A percentile compares a stretch with the other conserved stretches of the same genome.
Evolutionary conservation across 2,888 invertebrate genomes (phyloP).

Genomic region (Drosophila fulvimacula): DNA sequence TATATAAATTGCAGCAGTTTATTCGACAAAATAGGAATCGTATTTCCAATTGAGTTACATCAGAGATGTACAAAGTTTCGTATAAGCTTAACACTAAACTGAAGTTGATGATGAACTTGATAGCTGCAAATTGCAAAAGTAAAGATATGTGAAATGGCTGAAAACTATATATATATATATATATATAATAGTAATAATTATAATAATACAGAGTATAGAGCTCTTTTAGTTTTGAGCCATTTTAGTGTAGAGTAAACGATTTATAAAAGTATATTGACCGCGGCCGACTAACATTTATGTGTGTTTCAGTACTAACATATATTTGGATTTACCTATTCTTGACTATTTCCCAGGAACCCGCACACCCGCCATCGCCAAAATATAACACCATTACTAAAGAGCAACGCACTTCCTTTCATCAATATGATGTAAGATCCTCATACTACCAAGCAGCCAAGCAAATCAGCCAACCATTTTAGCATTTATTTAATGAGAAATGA

Average conservation of each 20-base stretch:
- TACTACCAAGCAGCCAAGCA: conserved; percentile 6
- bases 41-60: background rate
- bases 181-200: too few species aligned
- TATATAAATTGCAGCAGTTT: background rate
- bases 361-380: conserved; percentile 84
- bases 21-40: background rate
- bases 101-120: background rate
- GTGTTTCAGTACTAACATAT: conserved; percentile 27
- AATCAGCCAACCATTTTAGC: conserved; percentile 28
- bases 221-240: too few species aligned
- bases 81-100: background rate
- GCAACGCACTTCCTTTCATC: conserved; percentile 83
- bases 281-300: background rate
- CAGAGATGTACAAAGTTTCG: background rate
- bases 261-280: background rate
- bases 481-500: conserved; percentile 31
- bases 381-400: conserved; percentile 83
- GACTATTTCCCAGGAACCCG: conserved; percentile 62
- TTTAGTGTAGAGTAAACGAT: background rate
- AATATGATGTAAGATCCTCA: conserved; percentile 84
- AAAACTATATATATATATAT: too few species aligned
- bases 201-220: too few species aligned
- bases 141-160: too few species aligned
- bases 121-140: background rate
- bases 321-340: conserved; percentile 30